phyloP scores from a whole-genome alignment of 2,888 invertebrate genomes.

The Lasioglossum figueresi region DNA sequence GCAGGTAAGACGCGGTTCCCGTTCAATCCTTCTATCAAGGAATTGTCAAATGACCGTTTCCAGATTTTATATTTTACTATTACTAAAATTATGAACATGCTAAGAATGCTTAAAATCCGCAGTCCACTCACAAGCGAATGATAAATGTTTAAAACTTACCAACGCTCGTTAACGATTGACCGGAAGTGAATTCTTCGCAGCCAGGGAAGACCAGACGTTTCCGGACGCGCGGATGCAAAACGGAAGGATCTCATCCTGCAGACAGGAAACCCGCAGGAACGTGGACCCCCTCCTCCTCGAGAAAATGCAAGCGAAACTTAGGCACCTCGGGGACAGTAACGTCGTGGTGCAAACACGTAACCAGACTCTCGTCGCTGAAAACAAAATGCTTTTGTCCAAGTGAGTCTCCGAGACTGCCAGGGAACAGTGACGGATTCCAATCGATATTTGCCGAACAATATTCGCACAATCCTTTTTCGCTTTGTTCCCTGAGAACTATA shows the following conservation, averaged over 20 bases:
- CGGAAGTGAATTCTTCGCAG: constrained; percentile 34
- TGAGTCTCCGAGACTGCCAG: constrained; percentile 57
- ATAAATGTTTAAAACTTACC: neutral
- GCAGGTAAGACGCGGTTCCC: constrained; percentile 20
- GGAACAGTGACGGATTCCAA: no score
- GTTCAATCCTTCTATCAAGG: neutral
- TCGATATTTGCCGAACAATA: no score
- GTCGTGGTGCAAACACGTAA: constrained; percentile 73
- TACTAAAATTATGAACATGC: no score
- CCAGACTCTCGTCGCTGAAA: constrained; percentile 74
- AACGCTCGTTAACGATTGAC: neutral
- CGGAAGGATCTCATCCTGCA: constrained; percentile 27
- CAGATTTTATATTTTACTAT: neutral
- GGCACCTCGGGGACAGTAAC: constrained; percentile 74
- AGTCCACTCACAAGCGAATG: neutral
- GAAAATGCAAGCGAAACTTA: constrained; percentile 61
- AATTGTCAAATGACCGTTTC: neutral
- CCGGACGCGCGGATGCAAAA: constrained; percentile 53
- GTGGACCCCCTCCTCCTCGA: constrained; percentile 51
- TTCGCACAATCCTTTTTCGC: no score
- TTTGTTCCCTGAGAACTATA: no score
- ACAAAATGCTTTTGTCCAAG: constrained; percentile 72
- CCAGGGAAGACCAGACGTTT: constrained; percentile 59
- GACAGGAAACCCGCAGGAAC: constrained; percentile 31
- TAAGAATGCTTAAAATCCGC: no score